phyloP scores from a whole-genome alignment of 35 echinoderm and acorn worm genomes.

The Stichopus chloronotus region DNA sequence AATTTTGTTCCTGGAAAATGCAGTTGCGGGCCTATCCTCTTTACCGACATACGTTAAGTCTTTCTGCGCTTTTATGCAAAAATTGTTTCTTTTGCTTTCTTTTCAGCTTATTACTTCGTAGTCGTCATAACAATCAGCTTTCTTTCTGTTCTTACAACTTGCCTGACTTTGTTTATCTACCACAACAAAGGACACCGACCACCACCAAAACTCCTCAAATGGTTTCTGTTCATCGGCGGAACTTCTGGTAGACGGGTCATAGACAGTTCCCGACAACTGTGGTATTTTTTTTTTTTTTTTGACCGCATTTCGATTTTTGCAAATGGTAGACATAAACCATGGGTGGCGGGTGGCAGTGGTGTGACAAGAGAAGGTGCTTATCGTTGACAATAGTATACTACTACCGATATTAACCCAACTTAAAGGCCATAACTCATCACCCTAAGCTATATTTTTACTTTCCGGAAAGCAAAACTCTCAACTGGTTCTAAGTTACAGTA shows the following conservation, averaged over 20 bases:
- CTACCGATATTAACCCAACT: no score
- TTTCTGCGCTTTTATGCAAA: background rate
- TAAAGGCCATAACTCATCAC: no score
- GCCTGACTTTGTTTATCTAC: background rate
- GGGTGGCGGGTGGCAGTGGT: no score
- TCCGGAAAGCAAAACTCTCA: no score
- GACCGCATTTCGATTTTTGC: background rate
- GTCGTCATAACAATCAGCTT: background rate
- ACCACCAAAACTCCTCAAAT: background rate
- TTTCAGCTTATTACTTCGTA: conserved; percentile 5
- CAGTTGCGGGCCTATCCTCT: background rate
- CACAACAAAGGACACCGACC: background rate
- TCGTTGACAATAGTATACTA: no score
- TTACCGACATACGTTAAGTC: background rate
- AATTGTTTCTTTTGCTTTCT: background rate
- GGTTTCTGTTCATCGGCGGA: background rate
- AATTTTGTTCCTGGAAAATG: background rate
- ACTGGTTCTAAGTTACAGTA: no score
- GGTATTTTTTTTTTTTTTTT: background rate
- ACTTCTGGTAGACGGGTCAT: background rate
- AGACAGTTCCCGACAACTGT: background rate
- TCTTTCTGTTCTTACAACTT: background rate
- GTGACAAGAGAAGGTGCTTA: no score
- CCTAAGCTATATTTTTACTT: no score
- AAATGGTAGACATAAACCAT: background rate